Base-by-base conservation (phyloP, 2,113 vertebrate species). In the Oreocharis arfaki region DNA sequence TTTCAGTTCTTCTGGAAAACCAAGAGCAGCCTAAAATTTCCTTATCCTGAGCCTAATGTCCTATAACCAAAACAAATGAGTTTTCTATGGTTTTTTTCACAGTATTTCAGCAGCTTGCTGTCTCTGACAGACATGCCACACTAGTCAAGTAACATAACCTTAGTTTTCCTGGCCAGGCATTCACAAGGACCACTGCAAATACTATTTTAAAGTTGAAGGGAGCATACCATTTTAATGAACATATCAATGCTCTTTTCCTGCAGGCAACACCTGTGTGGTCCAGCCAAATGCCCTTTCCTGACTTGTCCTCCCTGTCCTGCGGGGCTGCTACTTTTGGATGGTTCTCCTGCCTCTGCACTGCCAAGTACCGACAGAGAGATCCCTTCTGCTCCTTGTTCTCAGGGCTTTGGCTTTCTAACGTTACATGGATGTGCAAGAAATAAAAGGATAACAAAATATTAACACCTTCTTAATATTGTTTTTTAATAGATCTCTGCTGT, bases 1-100 rank as follows among this genome's bases (percentile, higher is more conserved):
- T 63, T 92, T 59, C n/a, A 92, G 52, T 49, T 90, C 60, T 87
- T 90, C 56, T 39, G 16, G 33, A 90, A 90, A 42, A 69, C 16
- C 11, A 71, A 21, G 12, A 63, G 42, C 46, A 75, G 33, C 39
- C 47, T 83, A 6, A 26, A 70, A 70, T 16, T 65, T 89, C 55
- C 46, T 78, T 37, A 17, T 0, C 41, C 17, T 47, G 27, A 22
- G 8, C 8, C 10, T 19, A 5, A 59, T 42, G 4, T 26, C 30
- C 15, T 59, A 7, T 52, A 92, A 30, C 14, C 16, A 41, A 63
- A 78, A 20, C 15, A 61, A 59, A 47, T 4, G 4, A 18, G 7
- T 52, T 70, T 9, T 56, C 12, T 47, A 0, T 28, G 28, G 27
- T 46, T 5, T 63, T 16, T 80, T 17, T 49, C n/a, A 30, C 30